These are phyloP conservation scores for Crioceris asparagi DNA, from an alignment of 2,888 invertebrate genomes.

Conservation along the genomic window DNA sequence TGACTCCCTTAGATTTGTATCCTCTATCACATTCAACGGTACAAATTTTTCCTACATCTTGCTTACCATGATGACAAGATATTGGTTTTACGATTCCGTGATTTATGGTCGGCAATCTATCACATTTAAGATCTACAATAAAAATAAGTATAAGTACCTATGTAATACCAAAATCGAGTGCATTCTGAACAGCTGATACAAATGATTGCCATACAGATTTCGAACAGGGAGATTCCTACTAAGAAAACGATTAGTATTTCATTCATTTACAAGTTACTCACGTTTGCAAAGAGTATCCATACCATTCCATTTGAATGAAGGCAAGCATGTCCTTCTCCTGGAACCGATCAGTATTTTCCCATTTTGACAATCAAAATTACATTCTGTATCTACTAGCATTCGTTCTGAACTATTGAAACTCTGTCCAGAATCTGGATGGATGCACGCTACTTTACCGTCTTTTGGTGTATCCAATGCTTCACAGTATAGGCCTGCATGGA, in stretches of 20 bases:
- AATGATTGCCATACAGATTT: too few species aligned
- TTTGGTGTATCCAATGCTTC: conserved; percentile 31
- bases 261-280: too few species aligned
- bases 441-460: conserved; percentile 46
- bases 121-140: conserved; percentile 35
- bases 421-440: conserved; percentile 37
- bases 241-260: too few species aligned
- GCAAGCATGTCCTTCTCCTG: conserved; percentile 50
- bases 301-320: conserved; percentile 59
- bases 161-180: conserved; percentile 2
- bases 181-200: too few species aligned
- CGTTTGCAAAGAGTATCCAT: conserved; percentile 54
- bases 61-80: conserved; percentile 44
- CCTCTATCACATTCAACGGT: conserved; percentile 47
- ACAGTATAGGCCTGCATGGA: not conserved
- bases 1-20: conserved; percentile 46
- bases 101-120: conserved; percentile 37
- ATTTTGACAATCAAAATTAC: conserved; percentile 51
- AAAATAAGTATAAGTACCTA: not conserved
- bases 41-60: conserved; percentile 49
- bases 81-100: conserved; percentile 45
- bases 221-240: too few species aligned
- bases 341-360: conserved; percentile 55
- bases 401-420: too few species aligned
- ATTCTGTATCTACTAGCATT: conserved; percentile 54